Percentiles rank a stretch among this genome's conserved stretches.
Conservation (phyloP, 2,113 vertebrate species). For the Catharus fuscescens region DNA sequence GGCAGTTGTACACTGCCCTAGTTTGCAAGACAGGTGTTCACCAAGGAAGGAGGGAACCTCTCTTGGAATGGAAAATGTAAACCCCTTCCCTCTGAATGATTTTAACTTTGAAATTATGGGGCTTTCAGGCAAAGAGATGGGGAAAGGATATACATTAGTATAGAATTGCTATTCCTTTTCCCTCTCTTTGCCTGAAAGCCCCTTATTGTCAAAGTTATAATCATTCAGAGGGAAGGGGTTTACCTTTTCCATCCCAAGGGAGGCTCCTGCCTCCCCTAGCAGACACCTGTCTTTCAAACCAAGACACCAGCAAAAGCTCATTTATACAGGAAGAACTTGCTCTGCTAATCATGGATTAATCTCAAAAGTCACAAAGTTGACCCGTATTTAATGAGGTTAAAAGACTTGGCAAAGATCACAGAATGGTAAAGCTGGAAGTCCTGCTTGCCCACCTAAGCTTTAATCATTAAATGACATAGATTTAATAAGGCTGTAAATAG, state of each 20-base stretch:
- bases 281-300: no score
- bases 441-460: background rate
- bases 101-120: background rate
- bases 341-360: conserved; percentile 15
- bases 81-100: background rate
- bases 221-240: no score
- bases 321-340: background rate
- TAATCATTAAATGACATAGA: background rate
- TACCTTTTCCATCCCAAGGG: no score
- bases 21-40: background rate
- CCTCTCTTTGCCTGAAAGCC: no score
- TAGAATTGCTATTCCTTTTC: no score
- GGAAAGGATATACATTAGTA: background rate
- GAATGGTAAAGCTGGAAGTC: background rate
- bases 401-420: background rate
- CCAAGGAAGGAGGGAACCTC: background rate
- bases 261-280: no score
- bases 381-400: conserved; percentile 50
- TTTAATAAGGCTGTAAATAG: background rate
- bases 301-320: background rate
- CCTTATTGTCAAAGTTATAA: no score
- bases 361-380: conserved; percentile 2
- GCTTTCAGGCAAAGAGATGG: background rate
- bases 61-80: background rate
- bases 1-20: background rate